A percentile compares a stretch with the other conserved stretches of the same genome.
phyloP scores from a whole-genome alignment of 2,888 invertebrate genomes.

The Meiosimyza decipiens region DNA sequence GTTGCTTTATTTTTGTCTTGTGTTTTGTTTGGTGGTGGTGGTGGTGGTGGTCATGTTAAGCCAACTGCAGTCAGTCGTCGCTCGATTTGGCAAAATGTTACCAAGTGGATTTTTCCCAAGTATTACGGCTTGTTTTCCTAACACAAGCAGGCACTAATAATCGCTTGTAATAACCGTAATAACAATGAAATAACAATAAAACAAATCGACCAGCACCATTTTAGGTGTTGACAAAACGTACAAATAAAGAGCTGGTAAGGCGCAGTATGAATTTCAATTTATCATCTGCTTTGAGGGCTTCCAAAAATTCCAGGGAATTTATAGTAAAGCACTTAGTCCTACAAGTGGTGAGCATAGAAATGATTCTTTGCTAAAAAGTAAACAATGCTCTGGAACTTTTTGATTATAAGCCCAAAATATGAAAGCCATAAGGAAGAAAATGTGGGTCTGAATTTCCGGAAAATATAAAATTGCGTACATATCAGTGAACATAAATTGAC shows the following conservation, averaged over 20 bases:
- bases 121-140: neutral
- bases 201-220: constrained; percentile 9
- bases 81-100: constrained; percentile 9
- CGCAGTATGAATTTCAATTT: neutral
- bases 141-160: constrained; percentile 21
- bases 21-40: neutral
- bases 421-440: too few relatives aligned
- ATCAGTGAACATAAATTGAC: too few relatives aligned
- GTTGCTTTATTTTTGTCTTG: neutral
- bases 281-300: neutral
- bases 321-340: too few relatives aligned
- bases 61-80: neutral
- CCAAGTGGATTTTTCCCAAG: constrained; percentile 11
- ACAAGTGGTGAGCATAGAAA: too few relatives aligned
- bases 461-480: too few relatives aligned
- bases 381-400: too few relatives aligned
- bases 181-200: neutral
- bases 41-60: neutral
- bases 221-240: neutral
- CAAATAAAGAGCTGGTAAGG: neutral
- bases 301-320: neutral
- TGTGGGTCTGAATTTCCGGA: too few relatives aligned
- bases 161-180: neutral
- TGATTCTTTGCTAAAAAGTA: too few relatives aligned
- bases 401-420: too few relatives aligned